Base-by-base conservation (phyloP, 2,888 invertebrate genomes). In the Xestia ashworthii region DNA sequence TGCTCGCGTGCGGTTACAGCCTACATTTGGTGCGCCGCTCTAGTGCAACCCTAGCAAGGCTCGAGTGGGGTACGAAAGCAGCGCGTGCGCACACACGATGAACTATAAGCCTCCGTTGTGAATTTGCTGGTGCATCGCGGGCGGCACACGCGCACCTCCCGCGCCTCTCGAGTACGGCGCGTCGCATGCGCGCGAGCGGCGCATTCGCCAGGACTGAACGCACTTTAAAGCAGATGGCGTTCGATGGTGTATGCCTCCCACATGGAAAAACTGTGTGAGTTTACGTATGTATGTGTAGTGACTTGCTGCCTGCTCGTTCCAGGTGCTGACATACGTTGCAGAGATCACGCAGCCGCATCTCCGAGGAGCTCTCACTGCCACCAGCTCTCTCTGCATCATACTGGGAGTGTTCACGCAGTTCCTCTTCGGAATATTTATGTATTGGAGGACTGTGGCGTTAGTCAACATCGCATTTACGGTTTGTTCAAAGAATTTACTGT, bases 301-400 rank as follows among this genome's bases (percentile, higher is more conserved):
- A 80, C 2, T n/a, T 55, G n/a, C 19, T 25, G 4, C 8, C 14
- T 68, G 16, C 14, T 44, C n/a, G 19, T 83, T 82, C 46, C 82
- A 98, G 98, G 98, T 98, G 50, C 94, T 98, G 88, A 98, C 98
- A 0, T 98, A 98, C 92, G 98, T 98, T 22, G 98, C 98, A 9
- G 98, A 98, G 95, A 97, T 98, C 71, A 98, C 98, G 0, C 98
- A 98, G 92, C 98, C 98, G 0, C 98, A 98, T 89, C 97, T 98
- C 58, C 97, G 98, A 50, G 98, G 98, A 2, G 97, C 98, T 87
- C 95, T 98, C 5, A 97, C 98, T 0, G 98, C 98, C 11, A 97
- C 98, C 32, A 98, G 98, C 81, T 97, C 98, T 0, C 97, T 98
- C 94, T 97, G 98, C 85, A 98, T 98, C 85, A 98, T 98, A 80